A percentile compares a stretch with the other conserved stretches of the same genome.
phyloP scores from a whole-genome alignment of 2,797 vertebrate genomes.

The Astyanax mexicanus region DNA sequence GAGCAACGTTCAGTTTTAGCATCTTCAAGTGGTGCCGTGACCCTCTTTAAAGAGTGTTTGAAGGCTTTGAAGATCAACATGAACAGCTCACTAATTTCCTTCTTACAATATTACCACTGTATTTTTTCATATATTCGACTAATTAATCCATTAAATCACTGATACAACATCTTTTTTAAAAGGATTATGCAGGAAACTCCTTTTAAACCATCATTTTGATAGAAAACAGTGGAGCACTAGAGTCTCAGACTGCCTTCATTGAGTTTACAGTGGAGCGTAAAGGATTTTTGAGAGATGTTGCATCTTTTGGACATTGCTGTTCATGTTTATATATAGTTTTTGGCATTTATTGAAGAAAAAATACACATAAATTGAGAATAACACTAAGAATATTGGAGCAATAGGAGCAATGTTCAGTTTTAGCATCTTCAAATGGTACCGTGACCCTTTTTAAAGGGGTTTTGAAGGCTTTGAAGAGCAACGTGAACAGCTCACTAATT shows the following conservation, averaged over 20 bases:
- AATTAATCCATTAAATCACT: neutral
- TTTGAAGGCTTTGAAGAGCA: neutral
- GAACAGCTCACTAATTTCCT: neutral
- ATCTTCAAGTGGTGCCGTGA: neutral
- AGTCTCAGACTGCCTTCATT: too few relatives aligned
- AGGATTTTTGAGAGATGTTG: too few relatives aligned
- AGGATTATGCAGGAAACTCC: neutral
- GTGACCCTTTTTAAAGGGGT: neutral
- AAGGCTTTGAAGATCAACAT: neutral
- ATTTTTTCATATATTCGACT: neutral
- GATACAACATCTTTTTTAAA: too few relatives aligned
- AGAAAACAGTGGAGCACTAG: conserved; percentile 47
- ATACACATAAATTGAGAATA: neutral
- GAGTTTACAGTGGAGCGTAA: too few relatives aligned
- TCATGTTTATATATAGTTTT: too few relatives aligned
- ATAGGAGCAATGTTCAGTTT: too few relatives aligned
- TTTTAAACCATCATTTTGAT: conserved; percentile 55
- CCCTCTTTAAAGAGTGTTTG: neutral
- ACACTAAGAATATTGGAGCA: neutral
- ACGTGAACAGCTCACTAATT: neutral
- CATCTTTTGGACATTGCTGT: too few relatives aligned
- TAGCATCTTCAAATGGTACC: neutral
- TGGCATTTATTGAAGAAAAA: too few relatives aligned
- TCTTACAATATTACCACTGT: too few relatives aligned
- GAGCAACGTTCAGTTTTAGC: neutral